Percentiles rank a stretch among this genome's conserved stretches.
Evolutionary conservation across 1,140 invertebrate species (phyloP).

Genomic region (Diprion similis): DNA sequence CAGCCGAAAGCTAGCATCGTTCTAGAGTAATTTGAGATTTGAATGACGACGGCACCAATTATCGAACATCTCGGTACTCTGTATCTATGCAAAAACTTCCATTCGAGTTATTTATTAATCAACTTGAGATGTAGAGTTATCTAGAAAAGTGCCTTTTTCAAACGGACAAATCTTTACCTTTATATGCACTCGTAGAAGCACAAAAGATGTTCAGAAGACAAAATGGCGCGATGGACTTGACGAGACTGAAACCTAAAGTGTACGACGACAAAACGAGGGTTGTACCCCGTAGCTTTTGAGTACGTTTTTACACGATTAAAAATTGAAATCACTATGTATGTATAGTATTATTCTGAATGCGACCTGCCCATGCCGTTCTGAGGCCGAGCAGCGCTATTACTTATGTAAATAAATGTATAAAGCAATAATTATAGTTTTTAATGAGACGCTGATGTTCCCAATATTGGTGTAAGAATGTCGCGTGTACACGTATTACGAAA

Average conservation of each 20-base stretch:
- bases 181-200: background rate
- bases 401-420: conserved; percentile 53
- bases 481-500: conserved; percentile 37
- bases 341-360: conserved; percentile 52
- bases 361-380: conserved; percentile 27
- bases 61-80: background rate
- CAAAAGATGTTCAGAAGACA: background rate
- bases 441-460: background rate
- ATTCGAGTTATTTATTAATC: background rate
- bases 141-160: conserved; percentile 21
- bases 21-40: too few relatives aligned
- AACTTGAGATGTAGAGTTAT: background rate
- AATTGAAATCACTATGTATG: conserved; percentile 38
- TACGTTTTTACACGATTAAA: conserved; percentile 51
- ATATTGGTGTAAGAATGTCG: background rate
- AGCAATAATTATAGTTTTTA: conserved; percentile 37
- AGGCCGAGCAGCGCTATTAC: conserved; percentile 10
- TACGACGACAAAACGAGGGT: conserved; percentile 50
- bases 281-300: conserved; percentile 57
- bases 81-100: conserved; percentile 6
- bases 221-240: conserved; percentile 41
- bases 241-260: conserved; percentile 60
- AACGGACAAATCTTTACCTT: background rate
- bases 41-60: background rate
- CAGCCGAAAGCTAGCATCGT: too few relatives aligned